phyloP scores from a whole-genome alignment of 2,113 vertebrate species.

The Hyla sarda region DNA sequence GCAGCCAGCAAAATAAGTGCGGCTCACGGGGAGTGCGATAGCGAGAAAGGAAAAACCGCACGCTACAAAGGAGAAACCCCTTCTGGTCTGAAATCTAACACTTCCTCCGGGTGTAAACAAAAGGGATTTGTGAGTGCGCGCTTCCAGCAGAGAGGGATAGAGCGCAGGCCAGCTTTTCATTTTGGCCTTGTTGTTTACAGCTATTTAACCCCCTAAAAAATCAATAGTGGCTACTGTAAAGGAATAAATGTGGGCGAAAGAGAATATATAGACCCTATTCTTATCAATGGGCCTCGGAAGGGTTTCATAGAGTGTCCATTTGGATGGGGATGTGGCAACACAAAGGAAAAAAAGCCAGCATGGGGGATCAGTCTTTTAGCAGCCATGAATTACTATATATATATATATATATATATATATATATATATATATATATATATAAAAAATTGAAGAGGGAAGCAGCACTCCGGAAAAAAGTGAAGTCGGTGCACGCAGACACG shows the following conservation, averaged over 20 bases:
- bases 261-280: background rate
- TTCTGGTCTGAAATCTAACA: background rate
- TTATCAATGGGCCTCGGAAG: background rate
- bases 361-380: background rate
- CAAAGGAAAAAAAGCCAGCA: background rate
- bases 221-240: constrained; percentile 18
- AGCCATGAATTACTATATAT: no score
- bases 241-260: background rate
- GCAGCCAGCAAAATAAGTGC: background rate
- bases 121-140: background rate
- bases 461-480: no score
- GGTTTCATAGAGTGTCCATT: background rate
- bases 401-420: no score
- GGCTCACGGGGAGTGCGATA: background rate
- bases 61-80: background rate
- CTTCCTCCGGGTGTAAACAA: constrained; percentile 16
- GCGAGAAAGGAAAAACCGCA: background rate
- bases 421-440: no score
- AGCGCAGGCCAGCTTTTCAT: background rate
- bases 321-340: constrained; percentile 17
- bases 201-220: constrained; percentile 1
- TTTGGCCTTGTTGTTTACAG: constrained; percentile 7
- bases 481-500: no score
- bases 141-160: background rate
- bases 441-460: no score